Percentiles rank a stretch among this genome's conserved stretches.
Conservation (phyloP, 2,113 vertebrate species). For the Hyla sarda region DNA sequence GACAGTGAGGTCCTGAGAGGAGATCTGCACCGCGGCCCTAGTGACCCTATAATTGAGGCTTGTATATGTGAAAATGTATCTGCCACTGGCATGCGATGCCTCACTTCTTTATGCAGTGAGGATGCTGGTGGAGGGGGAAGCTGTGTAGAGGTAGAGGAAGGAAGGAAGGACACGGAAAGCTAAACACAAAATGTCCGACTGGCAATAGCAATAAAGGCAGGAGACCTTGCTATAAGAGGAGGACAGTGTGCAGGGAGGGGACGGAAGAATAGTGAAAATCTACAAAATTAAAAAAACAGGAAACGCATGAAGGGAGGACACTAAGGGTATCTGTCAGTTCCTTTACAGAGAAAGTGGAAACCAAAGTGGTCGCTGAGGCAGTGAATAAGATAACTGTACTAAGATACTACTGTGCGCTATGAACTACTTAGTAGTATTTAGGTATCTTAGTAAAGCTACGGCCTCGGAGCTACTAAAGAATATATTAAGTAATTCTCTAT, state of each 20-base stretch:
- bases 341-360: conserved; percentile 70
- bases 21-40: conserved; percentile 86
- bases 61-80: conserved; percentile 72
- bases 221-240: conserved; percentile 57
- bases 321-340: conserved; percentile 75
- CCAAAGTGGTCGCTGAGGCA: neutral
- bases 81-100: conserved; percentile 71
- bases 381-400: neutral
- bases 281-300: conserved; percentile 72
- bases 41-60: conserved; percentile 73
- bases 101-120: conserved; percentile 64
- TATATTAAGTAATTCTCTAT: no score
- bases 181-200: conserved; percentile 71
- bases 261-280: conserved; percentile 70
- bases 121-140: conserved; percentile 62
- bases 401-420: neutral
- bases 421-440: neutral
- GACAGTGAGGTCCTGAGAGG: conserved; percentile 82
- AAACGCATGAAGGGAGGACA: conserved; percentile 71
- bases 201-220: conserved; percentile 60
- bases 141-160: conserved; percentile 63
- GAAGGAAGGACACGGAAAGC: conserved; percentile 73
- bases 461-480: neutral
- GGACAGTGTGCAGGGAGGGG: conserved; percentile 26
- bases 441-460: neutral